Percentiles rank a stretch among this genome's conserved stretches.
phyloP scores from a whole-genome alignment of 2,888 invertebrate species.

The Lithophane socia region DNA sequence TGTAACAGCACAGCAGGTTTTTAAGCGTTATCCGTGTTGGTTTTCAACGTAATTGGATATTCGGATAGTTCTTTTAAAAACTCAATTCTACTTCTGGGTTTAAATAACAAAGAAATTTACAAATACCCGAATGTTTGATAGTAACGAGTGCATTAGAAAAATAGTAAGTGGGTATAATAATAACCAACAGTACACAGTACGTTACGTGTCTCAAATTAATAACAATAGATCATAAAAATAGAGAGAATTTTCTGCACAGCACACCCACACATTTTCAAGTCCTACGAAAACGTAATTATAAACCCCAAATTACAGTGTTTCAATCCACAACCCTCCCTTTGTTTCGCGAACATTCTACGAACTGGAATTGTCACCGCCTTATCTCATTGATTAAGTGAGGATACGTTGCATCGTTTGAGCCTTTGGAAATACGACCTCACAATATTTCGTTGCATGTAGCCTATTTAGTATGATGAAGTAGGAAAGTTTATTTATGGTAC shows the following conservation, averaged over 20 bases:
- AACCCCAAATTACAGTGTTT: slow-evolving; percentile 22
- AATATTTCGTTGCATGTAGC: slow-evolving; percentile 25
- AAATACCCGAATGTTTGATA: neutral
- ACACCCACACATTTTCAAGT: neutral
- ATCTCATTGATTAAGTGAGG: slow-evolving; percentile 71
- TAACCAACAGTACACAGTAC: no score
- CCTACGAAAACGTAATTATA: slow-evolving; percentile 6
- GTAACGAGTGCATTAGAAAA: neutral
- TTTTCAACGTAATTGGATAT: neutral
- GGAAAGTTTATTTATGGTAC: neutral
- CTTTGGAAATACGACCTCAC: slow-evolving; percentile 29
- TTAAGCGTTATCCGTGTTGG: neutral
- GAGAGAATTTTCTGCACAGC: neutral
- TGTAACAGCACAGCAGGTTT: slow-evolving; percentile 59
- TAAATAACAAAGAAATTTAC: neutral
- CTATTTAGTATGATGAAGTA: neutral
- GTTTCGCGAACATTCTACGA: slow-evolving; percentile 26
- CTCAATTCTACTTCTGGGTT: neutral
- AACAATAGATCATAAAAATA: neutral
- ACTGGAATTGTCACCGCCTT: slow-evolving; percentile 58
- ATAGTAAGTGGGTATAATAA: neutral
- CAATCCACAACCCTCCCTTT: slow-evolving; percentile 35
- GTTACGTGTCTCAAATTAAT: neutral
- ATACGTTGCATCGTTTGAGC: slow-evolving; percentile 47
- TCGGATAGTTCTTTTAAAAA: neutral